Conservation (phyloP, 2,113 vertebrate genomes). For the Scolopax mira region DNA sequence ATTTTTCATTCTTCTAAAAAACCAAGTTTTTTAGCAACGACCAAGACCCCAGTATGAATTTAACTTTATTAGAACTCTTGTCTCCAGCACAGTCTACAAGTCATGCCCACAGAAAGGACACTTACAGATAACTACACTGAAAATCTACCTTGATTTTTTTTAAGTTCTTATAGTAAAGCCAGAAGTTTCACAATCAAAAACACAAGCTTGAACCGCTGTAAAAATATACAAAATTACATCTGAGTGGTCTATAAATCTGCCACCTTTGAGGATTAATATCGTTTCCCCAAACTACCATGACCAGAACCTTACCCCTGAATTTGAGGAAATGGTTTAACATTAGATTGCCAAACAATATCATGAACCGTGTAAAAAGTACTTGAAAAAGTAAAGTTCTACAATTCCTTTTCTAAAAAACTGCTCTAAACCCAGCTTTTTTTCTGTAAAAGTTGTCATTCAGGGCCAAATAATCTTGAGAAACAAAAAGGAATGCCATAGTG, state of each 20-base stretch:
- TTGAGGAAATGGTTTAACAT: neutral
- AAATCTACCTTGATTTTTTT: neutral
- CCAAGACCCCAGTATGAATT: neutral
- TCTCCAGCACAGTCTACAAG: neutral
- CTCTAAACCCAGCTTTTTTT: neutral
- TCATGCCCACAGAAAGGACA: neutral
- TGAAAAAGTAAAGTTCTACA: neutral
- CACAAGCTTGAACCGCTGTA: neutral
- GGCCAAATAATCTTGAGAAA: neutral
- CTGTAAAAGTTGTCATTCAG: neutral
- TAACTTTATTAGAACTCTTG: neutral
- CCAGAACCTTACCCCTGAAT: neutral
- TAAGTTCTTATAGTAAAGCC: neutral
- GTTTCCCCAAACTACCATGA: neutral
- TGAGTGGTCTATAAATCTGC: neutral
- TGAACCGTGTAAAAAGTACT: neutral
- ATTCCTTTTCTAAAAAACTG: neutral
- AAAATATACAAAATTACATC: neutral
- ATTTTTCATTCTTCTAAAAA: neutral
- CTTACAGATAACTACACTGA: neutral
- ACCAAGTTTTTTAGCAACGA: neutral
- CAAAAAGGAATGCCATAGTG: neutral
- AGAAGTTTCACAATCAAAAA: neutral
- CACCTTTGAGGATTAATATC: neutral
- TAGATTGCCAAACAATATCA: neutral